These are phyloP conservation scores for Lutjanus argentimaculatus DNA, from an alignment of 2,797 vertebrate species.

Conservation along the genomic window DNA sequence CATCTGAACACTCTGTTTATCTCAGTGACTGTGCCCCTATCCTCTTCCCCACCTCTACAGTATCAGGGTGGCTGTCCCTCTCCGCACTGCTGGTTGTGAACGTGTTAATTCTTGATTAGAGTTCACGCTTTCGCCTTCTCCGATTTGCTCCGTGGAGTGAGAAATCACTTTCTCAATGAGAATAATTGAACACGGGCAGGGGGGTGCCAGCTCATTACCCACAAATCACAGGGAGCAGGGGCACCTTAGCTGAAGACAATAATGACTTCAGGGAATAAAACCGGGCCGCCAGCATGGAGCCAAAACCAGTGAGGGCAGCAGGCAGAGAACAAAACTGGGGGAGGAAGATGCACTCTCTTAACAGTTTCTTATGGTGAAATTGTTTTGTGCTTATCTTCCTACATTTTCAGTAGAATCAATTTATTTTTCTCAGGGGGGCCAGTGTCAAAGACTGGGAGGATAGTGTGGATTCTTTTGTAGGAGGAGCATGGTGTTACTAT, in stretches of 20 bases:
- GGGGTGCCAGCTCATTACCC: slow-evolving; percentile 88
- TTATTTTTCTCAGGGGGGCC: slow-evolving; percentile 4
- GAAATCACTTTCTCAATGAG: slow-evolving; percentile 89
- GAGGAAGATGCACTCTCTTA: slow-evolving; percentile 28
- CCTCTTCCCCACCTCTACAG: slow-evolving; percentile 13
- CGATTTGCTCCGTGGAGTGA: slow-evolving; percentile 86
- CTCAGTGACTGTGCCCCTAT: background rate
- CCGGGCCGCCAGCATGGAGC: slow-evolving; percentile 59
- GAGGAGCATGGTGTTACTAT: background rate
- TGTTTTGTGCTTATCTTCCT: slow-evolving; percentile 30
- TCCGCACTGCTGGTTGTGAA: slow-evolving; percentile 71
- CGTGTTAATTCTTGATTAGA: slow-evolving; percentile 86
- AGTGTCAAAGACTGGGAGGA: background rate
- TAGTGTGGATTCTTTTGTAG: background rate
- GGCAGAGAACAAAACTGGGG: slow-evolving; percentile 54
- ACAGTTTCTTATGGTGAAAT: slow-evolving; percentile 27
- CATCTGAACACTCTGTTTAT: slow-evolving; percentile 8
- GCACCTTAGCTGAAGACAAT: slow-evolving; percentile 85
- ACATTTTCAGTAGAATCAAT: slow-evolving; percentile 26
- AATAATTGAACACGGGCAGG: slow-evolving; percentile 87
- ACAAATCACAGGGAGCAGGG: slow-evolving; percentile 83
- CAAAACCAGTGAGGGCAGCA: slow-evolving; percentile 51
- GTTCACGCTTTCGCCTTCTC: slow-evolving; percentile 79
- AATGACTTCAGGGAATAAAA: slow-evolving; percentile 87
- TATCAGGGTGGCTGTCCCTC: slow-evolving; percentile 46